Base-by-base conservation (phyloP, 2,797 vertebrate genomes). In the Ceyx erithaca region DNA sequence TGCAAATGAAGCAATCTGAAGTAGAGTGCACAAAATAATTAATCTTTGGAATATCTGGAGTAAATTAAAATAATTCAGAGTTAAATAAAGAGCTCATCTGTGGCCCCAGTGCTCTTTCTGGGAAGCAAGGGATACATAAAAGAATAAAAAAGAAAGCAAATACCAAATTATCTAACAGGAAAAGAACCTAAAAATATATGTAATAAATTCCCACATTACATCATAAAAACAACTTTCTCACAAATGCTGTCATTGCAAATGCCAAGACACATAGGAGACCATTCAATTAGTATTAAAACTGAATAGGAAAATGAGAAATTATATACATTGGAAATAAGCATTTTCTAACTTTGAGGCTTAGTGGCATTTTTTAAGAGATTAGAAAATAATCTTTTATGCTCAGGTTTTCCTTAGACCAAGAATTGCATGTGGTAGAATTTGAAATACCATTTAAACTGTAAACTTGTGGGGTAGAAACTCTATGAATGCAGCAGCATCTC, bases 81-180 rank as follows among this genome's bases (percentile, higher is more conserved):
- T 90, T 93, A 96, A 94, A 93, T 94, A 93, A 92, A 92, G 76
- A 89, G 40, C 62, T 93, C 80, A 89, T 89, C 88, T 91, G 68
- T 93, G 61, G 84, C 62, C 61, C 51, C 40, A 28, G n/a, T 77
- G 54, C 43, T 80, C 54, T 83, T 92, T 77, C 81, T 90, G 69
- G 71, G 62, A 96, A 92, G 72, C 62, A 72, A 89, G 58, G 30
- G 31, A 73, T 82, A 82, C 43, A 57, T 87, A 87, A 85, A 92
- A 66, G 31, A 68, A 89, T 78, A 12, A 89, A 80, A 93, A 82
- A 85, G 71, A 89, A 93, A 92, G 66, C 58, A 95, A 92, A 90
- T 80, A 77, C 45, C 12, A 12, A 75, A 68, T 82, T 85, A 55
- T 71, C 66, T 93, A 92, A 75, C 28, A 82, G 88, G 62, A 94